Percentiles rank a stretch among this genome's conserved stretches.
These are phyloP conservation scores for Struthidea cinerea DNA, from an alignment of 2,113 vertebrate species.

Conservation along the genomic window DNA sequence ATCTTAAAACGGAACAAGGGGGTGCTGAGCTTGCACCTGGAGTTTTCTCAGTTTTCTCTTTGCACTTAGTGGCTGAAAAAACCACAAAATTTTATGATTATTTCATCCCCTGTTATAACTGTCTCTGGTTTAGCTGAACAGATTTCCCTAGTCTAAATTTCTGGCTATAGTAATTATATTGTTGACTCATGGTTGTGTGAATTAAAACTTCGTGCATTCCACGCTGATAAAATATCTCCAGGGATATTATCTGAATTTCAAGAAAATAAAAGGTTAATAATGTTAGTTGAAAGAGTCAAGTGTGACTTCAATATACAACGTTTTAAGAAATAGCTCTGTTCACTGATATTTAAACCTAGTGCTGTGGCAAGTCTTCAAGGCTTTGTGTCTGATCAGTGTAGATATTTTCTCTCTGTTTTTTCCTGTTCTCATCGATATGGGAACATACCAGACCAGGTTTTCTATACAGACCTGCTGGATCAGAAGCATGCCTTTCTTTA, in stretches of 20 bases:
- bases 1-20: not conserved
- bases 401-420: not conserved
- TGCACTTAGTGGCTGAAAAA: not conserved
- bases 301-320: not conserved
- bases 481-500: not conserved
- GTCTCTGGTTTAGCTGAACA: not conserved
- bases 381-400: not conserved
- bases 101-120: not conserved
- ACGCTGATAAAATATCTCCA: not conserved
- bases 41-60: not conserved
- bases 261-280: conserved; percentile 2
- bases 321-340: not conserved
- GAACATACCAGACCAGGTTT: not conserved
- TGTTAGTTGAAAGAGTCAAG: not conserved
- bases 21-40: conserved; percentile 2
- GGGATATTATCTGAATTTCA: not conserved
- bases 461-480: not conserved
- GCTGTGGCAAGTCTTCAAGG: not conserved
- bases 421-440: not conserved
- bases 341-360: not conserved
- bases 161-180: not conserved
- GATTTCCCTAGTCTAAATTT: not conserved
- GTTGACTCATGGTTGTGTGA: not conserved
- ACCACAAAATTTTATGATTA: not conserved
- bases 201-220: not conserved